Conservation (phyloP, 30 jellyfish, hydroid and myxozoan species). For the Aurelia aurita complex sp. Pacific region DNA sequence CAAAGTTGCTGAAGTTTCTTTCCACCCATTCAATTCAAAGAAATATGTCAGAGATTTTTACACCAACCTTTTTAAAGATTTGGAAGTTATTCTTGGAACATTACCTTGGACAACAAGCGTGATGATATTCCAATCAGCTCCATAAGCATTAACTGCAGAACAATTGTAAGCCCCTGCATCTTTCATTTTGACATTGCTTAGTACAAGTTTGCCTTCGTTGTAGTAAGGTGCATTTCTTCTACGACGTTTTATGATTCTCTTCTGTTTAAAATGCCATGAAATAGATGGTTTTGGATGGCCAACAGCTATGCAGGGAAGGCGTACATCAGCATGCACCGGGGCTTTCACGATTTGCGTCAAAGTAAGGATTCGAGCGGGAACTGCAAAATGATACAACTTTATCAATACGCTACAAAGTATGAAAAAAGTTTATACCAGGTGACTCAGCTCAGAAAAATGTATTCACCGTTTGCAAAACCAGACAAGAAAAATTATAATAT, state of each 20-base stretch:
- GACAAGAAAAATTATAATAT: no score
- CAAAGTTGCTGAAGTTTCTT: no score
- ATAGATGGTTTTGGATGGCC: conserved; percentile 93
- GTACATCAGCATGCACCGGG: conserved; percentile 71
- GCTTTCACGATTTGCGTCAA: conserved; percentile 56
- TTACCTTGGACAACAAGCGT: conserved; percentile 90
- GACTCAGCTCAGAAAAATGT: no score
- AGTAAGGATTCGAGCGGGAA: conserved; percentile 92
- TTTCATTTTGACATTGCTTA: conserved; percentile 40
- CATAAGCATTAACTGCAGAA: conserved; percentile 84
- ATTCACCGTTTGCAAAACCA: no score
- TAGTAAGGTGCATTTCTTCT: conserved; percentile 61
- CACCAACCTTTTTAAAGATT: neutral
- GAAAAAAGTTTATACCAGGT: no score
- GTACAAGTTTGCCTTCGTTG: conserved; percentile 75
- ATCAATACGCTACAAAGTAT: no score
- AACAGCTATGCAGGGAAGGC: conserved; percentile 92
- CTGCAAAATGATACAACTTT: neutral
- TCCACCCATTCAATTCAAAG: no score
- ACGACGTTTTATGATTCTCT: conserved; percentile 53
- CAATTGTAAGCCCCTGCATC: conserved; percentile 90
- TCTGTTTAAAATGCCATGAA: conserved; percentile 61
- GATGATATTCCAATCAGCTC: conserved; percentile 91
- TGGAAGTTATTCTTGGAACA: neutral
- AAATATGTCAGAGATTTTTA: no score